A percentile compares a stretch with the other conserved stretches of the same genome.
Evolutionary conservation across 2,888 invertebrate species (phyloP).

Genomic region (Dynastes tityus): DNA sequence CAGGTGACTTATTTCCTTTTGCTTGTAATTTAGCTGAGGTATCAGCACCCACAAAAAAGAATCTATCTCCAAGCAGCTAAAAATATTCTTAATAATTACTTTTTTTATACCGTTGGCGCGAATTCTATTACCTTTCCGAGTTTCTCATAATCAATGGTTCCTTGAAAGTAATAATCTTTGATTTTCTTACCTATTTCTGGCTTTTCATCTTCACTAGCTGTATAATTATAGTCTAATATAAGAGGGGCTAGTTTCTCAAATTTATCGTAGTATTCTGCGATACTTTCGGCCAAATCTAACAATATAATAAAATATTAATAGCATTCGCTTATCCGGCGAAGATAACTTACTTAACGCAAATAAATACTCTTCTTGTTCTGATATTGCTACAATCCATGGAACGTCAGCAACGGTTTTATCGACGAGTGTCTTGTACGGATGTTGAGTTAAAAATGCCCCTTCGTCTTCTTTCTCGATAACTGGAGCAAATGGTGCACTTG

Average conservation of each 20-base stretch:
- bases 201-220: constrained; percentile 57
- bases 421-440: constrained; percentile 75
- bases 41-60: constrained; percentile 74
- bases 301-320: not conserved
- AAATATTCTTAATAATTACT: constrained; percentile 13
- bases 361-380: constrained; percentile 80
- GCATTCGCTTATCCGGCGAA: not conserved
- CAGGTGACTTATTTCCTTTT: constrained; percentile 72
- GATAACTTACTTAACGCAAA: constrained; percentile 75
- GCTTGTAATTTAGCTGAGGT: constrained; percentile 75
- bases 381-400: constrained; percentile 79
- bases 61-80: constrained; percentile 76
- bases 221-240: constrained; percentile 77
- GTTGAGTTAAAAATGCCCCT: constrained; percentile 74
- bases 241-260: constrained; percentile 77
- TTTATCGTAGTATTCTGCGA: constrained; percentile 72
- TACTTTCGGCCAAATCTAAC: constrained; percentile 52
- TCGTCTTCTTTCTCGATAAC: constrained; percentile 72
- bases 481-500: constrained; percentile 80
- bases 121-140: constrained; percentile 53
- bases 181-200: constrained; percentile 59
- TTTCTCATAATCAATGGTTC: constrained; percentile 66
- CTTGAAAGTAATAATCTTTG: constrained; percentile 54
- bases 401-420: constrained; percentile 75
- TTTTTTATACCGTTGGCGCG: not conserved